Evolutionary conservation across 1,140 invertebrate species (phyloP).

Genomic region (Tetranychus cinnabarinus): DNA sequence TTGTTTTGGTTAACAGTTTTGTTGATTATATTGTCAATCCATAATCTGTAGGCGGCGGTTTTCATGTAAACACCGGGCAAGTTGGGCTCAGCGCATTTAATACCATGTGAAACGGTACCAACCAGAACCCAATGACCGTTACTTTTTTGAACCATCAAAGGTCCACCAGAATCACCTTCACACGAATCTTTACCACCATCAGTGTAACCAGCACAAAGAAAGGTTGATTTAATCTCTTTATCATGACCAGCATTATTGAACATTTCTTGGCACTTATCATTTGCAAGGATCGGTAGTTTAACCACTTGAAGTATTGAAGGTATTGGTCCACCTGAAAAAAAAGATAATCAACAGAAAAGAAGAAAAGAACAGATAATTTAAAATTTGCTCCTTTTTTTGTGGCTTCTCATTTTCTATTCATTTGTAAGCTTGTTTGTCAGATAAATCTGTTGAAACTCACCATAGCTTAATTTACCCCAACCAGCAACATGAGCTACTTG

Average conservation of each 20-base stretch:
- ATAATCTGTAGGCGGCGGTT: constrained; percentile 67
- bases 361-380: neutral
- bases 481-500: constrained; percentile 14
- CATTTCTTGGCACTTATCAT: constrained; percentile 75
- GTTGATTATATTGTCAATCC: constrained; percentile 29
- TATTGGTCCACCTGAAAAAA: constrained; percentile 44
- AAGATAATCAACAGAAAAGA: neutral
- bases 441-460: constrained; percentile 5
- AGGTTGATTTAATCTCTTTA: constrained; percentile 62
- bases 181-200: constrained; percentile 79
- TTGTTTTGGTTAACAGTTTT: too few relatives aligned
- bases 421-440: neutral
- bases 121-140: constrained; percentile 68
- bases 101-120: constrained; percentile 83
- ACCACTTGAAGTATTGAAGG: constrained; percentile 72
- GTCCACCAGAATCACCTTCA: constrained; percentile 77
- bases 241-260: constrained; percentile 64
- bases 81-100: constrained; percentile 72
- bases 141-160: constrained; percentile 50
- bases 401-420: neutral
- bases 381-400: neutral
- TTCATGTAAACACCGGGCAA: constrained; percentile 61
- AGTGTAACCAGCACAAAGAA: constrained; percentile 78
- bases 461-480: constrained; percentile 15
- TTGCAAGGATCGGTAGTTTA: constrained; percentile 70